These are phyloP conservation scores for Phortica variegata DNA, from an alignment of 1,140 invertebrate genomes.

Conservation along the genomic window DNA sequence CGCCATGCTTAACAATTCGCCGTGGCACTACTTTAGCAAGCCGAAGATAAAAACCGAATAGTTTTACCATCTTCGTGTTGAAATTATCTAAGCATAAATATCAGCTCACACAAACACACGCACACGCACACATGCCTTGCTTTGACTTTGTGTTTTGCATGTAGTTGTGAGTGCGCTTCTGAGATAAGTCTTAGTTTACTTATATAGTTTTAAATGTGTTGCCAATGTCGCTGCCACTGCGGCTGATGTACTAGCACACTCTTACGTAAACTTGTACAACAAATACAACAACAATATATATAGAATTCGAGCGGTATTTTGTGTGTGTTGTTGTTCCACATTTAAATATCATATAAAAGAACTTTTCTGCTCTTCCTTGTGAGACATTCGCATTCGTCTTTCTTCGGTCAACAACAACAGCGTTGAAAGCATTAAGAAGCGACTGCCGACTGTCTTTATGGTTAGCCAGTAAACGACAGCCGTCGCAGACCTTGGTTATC, in stretches of 20 bases:
- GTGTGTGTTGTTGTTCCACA: neutral
- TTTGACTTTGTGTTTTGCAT: too few relatives aligned
- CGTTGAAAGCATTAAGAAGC: conserved; percentile 17
- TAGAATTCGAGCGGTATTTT: too few relatives aligned
- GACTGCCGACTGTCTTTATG: too few relatives aligned
- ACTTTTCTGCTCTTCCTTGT: conserved; percentile 46
- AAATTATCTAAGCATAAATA: conserved; percentile 50
- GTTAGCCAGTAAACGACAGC: conserved; percentile 19
- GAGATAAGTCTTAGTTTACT: too few relatives aligned
- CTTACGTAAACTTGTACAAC: too few relatives aligned
- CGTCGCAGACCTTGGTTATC: conserved; percentile 19
- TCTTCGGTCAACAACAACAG: too few relatives aligned
- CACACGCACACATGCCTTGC: conserved; percentile 7
- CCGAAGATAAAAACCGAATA: too few relatives aligned
- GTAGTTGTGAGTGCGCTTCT: conserved; percentile 20
- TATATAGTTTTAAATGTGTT: too few relatives aligned
- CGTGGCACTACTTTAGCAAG: too few relatives aligned
- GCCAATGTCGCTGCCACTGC: too few relatives aligned
- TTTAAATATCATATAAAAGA: conserved; percentile 44
- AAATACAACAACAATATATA: too few relatives aligned
- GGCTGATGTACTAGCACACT: too few relatives aligned
- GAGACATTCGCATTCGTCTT: conserved; percentile 56
- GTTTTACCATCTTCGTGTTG: neutral
- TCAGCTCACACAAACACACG: conserved; percentile 21
- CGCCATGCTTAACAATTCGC: conserved; percentile 28